Evolutionary conservation across 2,113 vertebrate species (phyloP).

Genomic region (Apistogramma diplotaenia): DNA sequence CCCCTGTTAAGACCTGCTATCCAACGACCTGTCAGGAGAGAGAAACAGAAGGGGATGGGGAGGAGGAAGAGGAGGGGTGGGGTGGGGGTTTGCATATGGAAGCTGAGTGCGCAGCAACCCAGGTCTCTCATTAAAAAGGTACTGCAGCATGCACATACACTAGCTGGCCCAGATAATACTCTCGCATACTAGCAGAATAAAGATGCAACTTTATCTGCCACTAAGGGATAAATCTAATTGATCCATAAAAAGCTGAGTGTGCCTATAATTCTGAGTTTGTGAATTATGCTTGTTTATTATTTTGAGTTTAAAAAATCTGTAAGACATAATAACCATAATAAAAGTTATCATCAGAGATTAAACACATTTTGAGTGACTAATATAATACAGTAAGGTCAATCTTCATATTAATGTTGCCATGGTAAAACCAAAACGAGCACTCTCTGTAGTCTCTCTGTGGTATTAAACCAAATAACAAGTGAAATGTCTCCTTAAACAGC

Average conservation of each 20-base stretch:
- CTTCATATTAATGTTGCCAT: neutral
- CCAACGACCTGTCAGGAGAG: slow-evolving; percentile 46
- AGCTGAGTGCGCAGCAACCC: slow-evolving; percentile 35
- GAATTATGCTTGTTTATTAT: neutral
- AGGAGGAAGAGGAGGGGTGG: neutral
- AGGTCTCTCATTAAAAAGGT: slow-evolving; percentile 47
- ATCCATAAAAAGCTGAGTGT: neutral
- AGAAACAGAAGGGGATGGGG: neutral
- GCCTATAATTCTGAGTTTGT: neutral
- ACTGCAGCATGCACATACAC: neutral
- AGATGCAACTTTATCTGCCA: neutral
- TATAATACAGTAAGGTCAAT: neutral
- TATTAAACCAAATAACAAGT: neutral
- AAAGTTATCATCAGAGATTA: neutral
- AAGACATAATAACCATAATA: neutral
- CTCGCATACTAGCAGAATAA: neutral
- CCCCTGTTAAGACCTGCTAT: slow-evolving; percentile 45
- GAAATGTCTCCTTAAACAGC: neutral
- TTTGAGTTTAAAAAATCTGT: neutral
- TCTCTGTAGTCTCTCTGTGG: neutral
- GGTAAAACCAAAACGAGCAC: neutral
- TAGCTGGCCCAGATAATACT: neutral
- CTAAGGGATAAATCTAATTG: neutral
- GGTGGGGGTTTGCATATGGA: neutral
- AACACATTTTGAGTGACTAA: neutral